phyloP scores from a whole-genome alignment of 2,113 vertebrate species.

The Mastomys natalensis region DNA sequence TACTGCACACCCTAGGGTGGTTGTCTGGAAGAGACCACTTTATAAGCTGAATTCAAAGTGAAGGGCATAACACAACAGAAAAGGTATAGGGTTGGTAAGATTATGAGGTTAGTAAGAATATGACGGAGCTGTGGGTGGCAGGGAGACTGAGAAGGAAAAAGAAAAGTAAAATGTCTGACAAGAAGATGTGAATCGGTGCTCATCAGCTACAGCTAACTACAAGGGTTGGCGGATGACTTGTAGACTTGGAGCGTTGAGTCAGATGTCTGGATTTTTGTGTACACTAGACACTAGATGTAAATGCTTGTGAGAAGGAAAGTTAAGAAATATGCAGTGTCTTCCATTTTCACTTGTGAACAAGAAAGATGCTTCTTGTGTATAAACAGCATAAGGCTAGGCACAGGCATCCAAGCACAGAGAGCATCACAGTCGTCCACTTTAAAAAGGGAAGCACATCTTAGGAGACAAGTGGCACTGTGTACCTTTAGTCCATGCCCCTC shows the following conservation, averaged over 20 bases:
- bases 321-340: background rate
- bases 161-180: background rate
- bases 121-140: accelerated
- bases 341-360: background rate
- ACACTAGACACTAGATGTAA: background rate
- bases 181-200: background rate
- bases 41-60: background rate
- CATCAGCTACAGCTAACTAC: background rate
- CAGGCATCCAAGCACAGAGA: background rate
- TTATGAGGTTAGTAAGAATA: background rate
- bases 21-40: background rate
- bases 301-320: conserved; percentile 11
- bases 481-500: background rate
- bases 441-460: background rate
- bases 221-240: background rate
- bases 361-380: background rate
- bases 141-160: background rate
- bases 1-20: background rate
- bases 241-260: background rate
- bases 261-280: background rate
- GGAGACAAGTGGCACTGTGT: background rate
- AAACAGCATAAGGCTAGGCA: background rate
- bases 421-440: background rate
- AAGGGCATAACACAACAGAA: background rate
- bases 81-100: background rate